A percentile compares a stretch with the other conserved stretches of the same genome.
phyloP scores from a whole-genome alignment of 2,888 invertebrate species.

The Drosophila meridiana region DNA sequence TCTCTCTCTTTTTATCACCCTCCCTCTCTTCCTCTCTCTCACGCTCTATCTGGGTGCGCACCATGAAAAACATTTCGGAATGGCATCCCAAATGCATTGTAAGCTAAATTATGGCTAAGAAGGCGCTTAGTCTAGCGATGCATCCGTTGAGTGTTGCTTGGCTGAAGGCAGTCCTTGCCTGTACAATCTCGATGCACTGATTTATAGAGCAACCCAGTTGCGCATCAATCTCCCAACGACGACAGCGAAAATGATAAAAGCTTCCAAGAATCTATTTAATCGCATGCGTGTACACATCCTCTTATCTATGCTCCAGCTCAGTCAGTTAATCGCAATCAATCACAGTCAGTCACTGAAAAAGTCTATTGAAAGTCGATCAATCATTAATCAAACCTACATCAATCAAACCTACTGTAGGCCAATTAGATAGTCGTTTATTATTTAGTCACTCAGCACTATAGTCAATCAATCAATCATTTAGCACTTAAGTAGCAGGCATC shows the following conservation, averaged over 20 bases:
- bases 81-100: constrained; percentile 19
- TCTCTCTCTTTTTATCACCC: background rate
- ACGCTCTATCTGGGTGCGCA: background rate
- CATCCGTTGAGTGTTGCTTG: constrained; percentile 13
- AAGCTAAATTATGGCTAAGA: constrained; percentile 52
- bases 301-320: too few relatives aligned
- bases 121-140: constrained; percentile 10
- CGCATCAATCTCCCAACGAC: constrained; percentile 21
- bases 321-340: background rate
- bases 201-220: constrained; percentile 18
- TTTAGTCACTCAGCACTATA: background rate
- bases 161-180: constrained; percentile 10
- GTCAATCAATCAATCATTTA: background rate
- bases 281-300: background rate
- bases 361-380: background rate
- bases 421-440: too few relatives aligned
- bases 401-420: background rate
- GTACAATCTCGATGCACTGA: constrained; percentile 15
- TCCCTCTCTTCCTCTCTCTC: background rate
- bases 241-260: background rate
- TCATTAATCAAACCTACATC: background rate
- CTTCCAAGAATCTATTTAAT: background rate
- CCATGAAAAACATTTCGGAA: constrained; percentile 24
- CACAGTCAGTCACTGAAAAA: background rate
- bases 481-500: too few relatives aligned